Conservation (phyloP, 2,888 invertebrate species). For the Cristatella mucedo region DNA sequence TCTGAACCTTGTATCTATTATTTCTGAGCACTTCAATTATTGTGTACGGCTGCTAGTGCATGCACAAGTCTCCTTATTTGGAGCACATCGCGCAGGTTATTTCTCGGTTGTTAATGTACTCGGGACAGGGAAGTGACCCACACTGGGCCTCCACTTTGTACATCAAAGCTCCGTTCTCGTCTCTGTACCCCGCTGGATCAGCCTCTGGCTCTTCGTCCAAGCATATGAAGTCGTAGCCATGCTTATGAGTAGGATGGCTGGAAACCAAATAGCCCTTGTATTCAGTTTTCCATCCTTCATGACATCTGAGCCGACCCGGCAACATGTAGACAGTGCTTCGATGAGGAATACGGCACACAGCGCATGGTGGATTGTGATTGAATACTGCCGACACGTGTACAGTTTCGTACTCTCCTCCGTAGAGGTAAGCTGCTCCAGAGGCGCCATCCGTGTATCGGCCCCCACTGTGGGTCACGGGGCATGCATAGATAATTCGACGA, state of each 20-base stretch:
- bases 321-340: slow-evolving; percentile 13
- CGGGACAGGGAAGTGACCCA: slow-evolving; percentile 17
- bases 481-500: slow-evolving; percentile 13
- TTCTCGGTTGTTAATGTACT: slow-evolving; percentile 14
- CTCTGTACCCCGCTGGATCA: slow-evolving; percentile 11
- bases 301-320: slow-evolving; percentile 14
- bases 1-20: no score
- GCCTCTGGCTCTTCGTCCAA: slow-evolving; percentile 15
- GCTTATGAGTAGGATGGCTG: slow-evolving; percentile 9
- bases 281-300: slow-evolving; percentile 15
- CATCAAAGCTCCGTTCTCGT: slow-evolving; percentile 14
- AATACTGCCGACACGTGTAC: no score
- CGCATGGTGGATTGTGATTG: no score
- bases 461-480: slow-evolving; percentile 12
- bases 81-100: slow-evolving; percentile 17
- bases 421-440: slow-evolving; percentile 1
- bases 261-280: slow-evolving; percentile 17
- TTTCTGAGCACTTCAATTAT: no score
- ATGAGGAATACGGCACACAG: slow-evolving; percentile 12
- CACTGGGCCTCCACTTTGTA: slow-evolving; percentile 15
- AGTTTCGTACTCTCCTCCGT: slow-evolving; percentile 12
- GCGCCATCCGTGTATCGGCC: neutral
- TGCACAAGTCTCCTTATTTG: no score
- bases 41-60: no score
- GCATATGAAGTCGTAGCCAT: slow-evolving; percentile 13